Conservation (phyloP, 2,888 invertebrate genomes). For the Chelonus formosanus region DNA sequence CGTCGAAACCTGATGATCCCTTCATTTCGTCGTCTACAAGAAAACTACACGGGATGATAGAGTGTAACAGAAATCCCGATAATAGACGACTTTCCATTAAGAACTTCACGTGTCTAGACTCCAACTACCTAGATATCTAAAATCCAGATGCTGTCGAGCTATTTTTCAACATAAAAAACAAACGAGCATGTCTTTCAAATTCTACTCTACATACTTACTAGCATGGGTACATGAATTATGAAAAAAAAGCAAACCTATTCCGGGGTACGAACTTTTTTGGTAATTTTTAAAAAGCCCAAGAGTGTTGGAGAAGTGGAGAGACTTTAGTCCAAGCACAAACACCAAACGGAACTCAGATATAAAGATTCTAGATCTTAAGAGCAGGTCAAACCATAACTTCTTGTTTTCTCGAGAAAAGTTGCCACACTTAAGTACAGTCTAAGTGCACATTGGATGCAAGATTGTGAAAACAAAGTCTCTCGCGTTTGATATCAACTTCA, state of each 20-base stretch:
- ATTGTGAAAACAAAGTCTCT: conserved; percentile 36
- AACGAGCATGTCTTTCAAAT: conserved; percentile 8
- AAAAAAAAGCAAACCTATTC: conserved; percentile 3
- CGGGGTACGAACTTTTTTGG: background rate
- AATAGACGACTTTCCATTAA: conserved; percentile 37
- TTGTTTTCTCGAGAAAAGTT: conserved; percentile 30
- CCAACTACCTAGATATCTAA: conserved; percentile 20
- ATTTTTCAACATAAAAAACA: conserved; percentile 26
- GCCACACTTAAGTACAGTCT: conserved; percentile 27
- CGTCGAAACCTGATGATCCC: conserved; percentile 37
- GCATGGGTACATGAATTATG: conserved; percentile 3
- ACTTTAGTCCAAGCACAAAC: conserved; percentile 30
- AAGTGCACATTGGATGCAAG: conserved; percentile 24
- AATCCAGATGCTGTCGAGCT: conserved; percentile 29
- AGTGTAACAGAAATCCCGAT: conserved; percentile 26
- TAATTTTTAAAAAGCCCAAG: background rate
- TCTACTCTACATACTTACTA: background rate
- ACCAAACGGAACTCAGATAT: conserved; percentile 28
- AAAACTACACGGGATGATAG: conserved; percentile 1
- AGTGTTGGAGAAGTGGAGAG: background rate
- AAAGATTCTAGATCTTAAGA: conserved; percentile 32
- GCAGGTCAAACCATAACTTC: conserved; percentile 33
- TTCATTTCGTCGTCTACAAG: conserved; percentile 27
- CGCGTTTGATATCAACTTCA: conserved; percentile 20
- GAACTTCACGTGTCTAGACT: conserved; percentile 34